These are phyloP conservation scores for Champsocephalus gunnari DNA, from an alignment of 2,797 vertebrate species.

Conservation along the genomic window DNA sequence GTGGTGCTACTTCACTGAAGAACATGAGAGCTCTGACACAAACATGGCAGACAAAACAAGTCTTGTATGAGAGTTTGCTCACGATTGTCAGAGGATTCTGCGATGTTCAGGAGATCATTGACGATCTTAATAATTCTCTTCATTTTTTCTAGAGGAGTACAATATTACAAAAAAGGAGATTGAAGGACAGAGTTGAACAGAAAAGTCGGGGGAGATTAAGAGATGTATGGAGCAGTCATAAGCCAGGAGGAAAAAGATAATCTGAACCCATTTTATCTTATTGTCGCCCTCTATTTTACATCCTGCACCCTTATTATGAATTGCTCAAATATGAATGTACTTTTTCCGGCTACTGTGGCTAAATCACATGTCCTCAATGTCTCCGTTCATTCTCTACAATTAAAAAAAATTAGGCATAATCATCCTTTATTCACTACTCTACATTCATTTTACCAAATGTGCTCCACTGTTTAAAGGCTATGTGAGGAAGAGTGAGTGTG, in stretches of 20 bases:
- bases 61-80: not conserved
- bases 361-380: not conserved
- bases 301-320: too few relatives aligned
- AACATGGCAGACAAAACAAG: not conserved
- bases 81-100: not conserved
- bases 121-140: conserved; percentile 5
- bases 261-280: not conserved
- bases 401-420: not conserved
- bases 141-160: conserved; percentile 11
- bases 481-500: not conserved
- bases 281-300: not conserved
- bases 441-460: not conserved
- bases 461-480: not conserved
- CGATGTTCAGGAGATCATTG: conserved; percentile 15
- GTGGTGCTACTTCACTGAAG: not conserved
- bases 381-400: too few relatives aligned
- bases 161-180: not conserved
- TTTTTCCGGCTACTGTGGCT: not conserved
- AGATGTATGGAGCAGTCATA: not conserved
- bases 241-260: not conserved
- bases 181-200: not conserved
- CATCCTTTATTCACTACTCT: not conserved
- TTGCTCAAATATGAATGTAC: too few relatives aligned
- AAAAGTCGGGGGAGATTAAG: not conserved
- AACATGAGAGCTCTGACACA: not conserved